Evolutionary conservation across 2,888 invertebrate species (phyloP).

Genomic region (Temnothorax unifasciatus): DNA sequence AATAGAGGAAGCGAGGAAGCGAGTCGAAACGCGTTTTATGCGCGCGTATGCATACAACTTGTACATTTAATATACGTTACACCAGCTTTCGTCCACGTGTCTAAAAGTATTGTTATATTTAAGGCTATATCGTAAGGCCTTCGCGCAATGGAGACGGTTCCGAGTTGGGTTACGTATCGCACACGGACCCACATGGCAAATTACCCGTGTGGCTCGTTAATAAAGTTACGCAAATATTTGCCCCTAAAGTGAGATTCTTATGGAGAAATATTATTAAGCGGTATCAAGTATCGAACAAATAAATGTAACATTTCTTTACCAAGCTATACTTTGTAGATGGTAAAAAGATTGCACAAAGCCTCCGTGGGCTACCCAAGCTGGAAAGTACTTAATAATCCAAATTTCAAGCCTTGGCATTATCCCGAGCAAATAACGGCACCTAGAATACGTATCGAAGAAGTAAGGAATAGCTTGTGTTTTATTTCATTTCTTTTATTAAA

Average conservation of each 20-base stretch:
- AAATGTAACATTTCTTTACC: constrained; percentile 15
- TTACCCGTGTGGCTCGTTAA: constrained; percentile 97
- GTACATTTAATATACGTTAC: not conserved
- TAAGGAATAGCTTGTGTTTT: constrained; percentile 84
- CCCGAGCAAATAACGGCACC: constrained; percentile 94
- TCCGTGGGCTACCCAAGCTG: constrained; percentile 93
- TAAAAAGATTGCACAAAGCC: constrained; percentile 93
- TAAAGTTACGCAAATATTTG: constrained; percentile 94
- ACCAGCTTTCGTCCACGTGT: not conserved
- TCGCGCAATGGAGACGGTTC: constrained; percentile 89
- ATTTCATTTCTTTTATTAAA: not conserved
- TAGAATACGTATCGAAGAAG: constrained; percentile 91
- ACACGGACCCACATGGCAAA: constrained; percentile 95
- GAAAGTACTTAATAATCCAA: constrained; percentile 92
- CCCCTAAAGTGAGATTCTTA: constrained; percentile 89
- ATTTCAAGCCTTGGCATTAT: constrained; percentile 94
- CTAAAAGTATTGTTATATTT: constrained; percentile 30
- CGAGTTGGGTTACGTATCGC: constrained; percentile 95
- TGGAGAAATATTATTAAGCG: not conserved
- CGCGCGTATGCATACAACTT: not conserved
- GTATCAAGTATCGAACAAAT: not conserved
- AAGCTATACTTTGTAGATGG: constrained; percentile 87
- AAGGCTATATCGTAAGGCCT: constrained; percentile 89
- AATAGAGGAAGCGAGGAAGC: constrained; percentile 34
- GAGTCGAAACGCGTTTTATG: constrained; percentile 3